Evolutionary conservation across 2,113 vertebrate genomes (phyloP).

Genomic region (Illadopsis cleaveri): DNA sequence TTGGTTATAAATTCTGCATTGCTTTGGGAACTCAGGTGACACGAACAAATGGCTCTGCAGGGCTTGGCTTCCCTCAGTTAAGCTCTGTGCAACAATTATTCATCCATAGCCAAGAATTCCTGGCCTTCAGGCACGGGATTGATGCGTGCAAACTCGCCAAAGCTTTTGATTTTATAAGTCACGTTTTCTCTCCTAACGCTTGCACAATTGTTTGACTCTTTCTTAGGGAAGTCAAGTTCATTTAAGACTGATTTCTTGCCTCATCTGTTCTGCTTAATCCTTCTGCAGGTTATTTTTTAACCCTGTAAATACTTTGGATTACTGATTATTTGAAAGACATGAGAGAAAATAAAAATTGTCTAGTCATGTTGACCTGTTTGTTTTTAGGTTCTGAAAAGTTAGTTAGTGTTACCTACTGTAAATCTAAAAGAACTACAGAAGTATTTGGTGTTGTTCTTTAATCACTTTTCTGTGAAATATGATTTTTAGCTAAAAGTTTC

Average conservation of each 20-base stretch:
- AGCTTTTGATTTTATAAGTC: neutral
- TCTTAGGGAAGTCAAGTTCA: constrained; percentile 8
- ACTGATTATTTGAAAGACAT: neutral
- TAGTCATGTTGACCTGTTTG: neutral
- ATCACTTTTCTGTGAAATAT: neutral
- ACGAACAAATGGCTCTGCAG: neutral
- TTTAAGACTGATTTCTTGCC: neutral
- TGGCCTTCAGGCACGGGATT: neutral
- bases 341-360: neutral
- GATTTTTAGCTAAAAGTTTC: neutral
- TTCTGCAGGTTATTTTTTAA: constrained; percentile 42
- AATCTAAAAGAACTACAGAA: neutral
- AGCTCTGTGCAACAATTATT: neutral
- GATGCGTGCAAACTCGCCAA: neutral
- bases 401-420: neutral
- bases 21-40: neutral
- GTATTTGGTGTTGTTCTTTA: neutral
- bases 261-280: neutral
- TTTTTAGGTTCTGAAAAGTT: neutral
- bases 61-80: neutral
- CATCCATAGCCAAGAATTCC: neutral
- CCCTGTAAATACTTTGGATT: neutral
- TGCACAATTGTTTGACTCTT: neutral
- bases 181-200: neutral
- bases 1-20: neutral